Percentiles rank a stretch among this genome's conserved stretches.
Evolutionary conservation across 1,140 invertebrate species (phyloP).

Genomic region (Brachionus rotundiformis): DNA sequence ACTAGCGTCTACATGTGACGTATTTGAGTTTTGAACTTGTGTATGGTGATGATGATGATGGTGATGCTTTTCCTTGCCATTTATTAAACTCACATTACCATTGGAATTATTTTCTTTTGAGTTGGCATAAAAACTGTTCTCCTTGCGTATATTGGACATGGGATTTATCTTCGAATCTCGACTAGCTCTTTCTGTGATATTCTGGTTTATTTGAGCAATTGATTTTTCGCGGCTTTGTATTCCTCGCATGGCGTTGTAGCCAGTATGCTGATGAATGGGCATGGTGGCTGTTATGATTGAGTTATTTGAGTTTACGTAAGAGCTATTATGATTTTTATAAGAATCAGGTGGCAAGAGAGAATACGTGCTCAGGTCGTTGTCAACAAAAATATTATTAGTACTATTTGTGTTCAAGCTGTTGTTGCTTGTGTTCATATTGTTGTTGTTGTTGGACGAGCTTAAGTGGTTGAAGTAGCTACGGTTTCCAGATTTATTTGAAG

Average conservation of each 20-base stretch:
- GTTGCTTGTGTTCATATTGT: constrained; percentile 40
- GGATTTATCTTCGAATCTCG: background rate
- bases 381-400: constrained; percentile 46
- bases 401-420: constrained; percentile 38
- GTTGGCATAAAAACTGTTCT: constrained; percentile 36
- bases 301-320: constrained; percentile 3
- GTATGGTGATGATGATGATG: background rate
- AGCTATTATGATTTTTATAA: constrained; percentile 38
- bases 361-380: constrained; percentile 44
- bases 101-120: constrained; percentile 32
- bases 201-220: constrained; percentile 41
- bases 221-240: constrained; percentile 23
- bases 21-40: background rate
- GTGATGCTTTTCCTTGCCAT: constrained; percentile 7
- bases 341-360: constrained; percentile 39
- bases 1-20: constrained; percentile 32
- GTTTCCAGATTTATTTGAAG: constrained; percentile 41
- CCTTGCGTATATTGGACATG: constrained; percentile 29
- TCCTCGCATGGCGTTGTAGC: background rate
- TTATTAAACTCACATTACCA: constrained; percentile 6
- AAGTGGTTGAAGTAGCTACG: constrained; percentile 50
- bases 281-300: constrained; percentile 20
- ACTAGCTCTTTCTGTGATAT: constrained; percentile 28
- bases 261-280: constrained; percentile 3
- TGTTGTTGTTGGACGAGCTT: constrained; percentile 16